phyloP scores from a whole-genome alignment of 2,113 vertebrate species.

The Anser cygnoides region DNA sequence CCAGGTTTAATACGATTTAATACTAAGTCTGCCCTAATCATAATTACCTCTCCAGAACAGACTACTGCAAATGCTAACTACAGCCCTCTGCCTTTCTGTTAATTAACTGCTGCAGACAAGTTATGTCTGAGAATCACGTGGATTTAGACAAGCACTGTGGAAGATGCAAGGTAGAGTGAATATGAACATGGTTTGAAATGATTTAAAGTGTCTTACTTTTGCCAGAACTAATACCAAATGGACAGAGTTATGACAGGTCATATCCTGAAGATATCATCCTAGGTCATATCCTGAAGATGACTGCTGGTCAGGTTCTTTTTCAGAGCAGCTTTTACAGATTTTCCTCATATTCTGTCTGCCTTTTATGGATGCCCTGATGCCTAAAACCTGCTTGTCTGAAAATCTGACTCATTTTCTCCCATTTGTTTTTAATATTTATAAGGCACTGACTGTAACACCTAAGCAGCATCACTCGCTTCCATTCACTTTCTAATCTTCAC shows the following conservation, averaged over 20 bases:
- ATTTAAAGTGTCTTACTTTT: neutral
- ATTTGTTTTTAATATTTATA: neutral
- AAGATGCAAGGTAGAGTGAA: neutral
- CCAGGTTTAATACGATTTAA: conserved; percentile 26
- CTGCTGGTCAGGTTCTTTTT: neutral
- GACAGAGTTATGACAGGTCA: neutral
- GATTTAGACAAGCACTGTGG: neutral
- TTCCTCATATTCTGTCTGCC: neutral
- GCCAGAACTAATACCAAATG: neutral
- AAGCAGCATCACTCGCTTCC: neutral
- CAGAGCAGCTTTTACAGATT: neutral
- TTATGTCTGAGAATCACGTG: neutral
- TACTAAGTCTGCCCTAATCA: conserved; percentile 44
- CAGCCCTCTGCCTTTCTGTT: neutral
- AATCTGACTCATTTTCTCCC: neutral
- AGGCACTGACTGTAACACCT: neutral
- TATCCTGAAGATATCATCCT: neutral
- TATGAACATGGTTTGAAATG: neutral
- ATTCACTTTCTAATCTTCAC: neutral
- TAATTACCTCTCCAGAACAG: conserved; percentile 42
- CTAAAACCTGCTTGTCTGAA: neutral
- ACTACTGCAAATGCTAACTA: conserved; percentile 18
- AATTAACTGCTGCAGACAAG: conserved; percentile 24
- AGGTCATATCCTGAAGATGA: neutral
- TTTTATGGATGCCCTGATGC: neutral